Evolutionary conservation across 2,113 vertebrate species (phyloP).

Genomic region (Vombatus ursinus): DNA sequence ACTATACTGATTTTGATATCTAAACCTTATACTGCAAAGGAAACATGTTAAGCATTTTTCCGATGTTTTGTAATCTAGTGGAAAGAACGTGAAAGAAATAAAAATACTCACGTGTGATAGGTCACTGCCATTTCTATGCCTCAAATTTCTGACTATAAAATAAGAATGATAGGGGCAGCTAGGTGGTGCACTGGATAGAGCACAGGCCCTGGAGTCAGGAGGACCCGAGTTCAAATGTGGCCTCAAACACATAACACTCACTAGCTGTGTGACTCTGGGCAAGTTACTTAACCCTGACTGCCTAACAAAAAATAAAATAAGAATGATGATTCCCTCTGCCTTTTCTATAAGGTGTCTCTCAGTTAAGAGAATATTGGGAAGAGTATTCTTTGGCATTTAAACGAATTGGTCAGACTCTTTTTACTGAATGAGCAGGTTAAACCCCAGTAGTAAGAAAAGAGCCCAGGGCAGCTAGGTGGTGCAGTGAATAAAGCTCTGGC

Average conservation of each 20-base stretch:
- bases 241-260: no score
- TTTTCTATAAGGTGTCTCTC: neutral
- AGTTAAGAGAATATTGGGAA: neutral
- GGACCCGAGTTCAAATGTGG: no score
- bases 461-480: no score
- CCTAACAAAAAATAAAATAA: neutral
- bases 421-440: neutral
- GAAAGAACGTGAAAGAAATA: no score
- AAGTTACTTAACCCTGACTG: no score
- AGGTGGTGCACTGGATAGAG: no score
- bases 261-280: no score
- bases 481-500: no score
- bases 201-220: no score
- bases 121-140: neutral
- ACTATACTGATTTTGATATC: neutral
- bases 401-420: neutral
- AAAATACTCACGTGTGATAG: neutral
- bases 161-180: neutral
- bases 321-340: neutral
- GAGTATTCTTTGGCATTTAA: neutral
- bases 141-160: neutral
- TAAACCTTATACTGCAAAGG: no score
- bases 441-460: no score
- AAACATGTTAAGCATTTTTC: neutral
- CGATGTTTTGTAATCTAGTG: rapidly evolving